These are phyloP conservation scores for Tachina grossa DNA, from an alignment of 2,888 invertebrate species.

Conservation along the genomic window DNA sequence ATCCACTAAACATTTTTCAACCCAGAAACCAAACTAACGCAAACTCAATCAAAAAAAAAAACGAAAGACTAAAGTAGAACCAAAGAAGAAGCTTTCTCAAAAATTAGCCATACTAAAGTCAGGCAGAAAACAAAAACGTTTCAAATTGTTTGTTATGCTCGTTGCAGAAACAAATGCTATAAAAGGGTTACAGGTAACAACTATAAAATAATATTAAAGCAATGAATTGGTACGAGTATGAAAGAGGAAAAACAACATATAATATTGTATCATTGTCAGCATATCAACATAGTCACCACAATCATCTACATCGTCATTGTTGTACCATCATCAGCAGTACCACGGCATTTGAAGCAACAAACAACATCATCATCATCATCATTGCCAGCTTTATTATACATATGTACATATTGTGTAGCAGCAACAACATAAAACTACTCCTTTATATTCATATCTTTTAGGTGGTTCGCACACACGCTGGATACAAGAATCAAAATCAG, in stretches of 20 bases:
- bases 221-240: slow-evolving; percentile 54
- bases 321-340: slow-evolving; percentile 72
- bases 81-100: slow-evolving; percentile 69
- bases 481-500: slow-evolving; percentile 45
- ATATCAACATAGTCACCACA: slow-evolving; percentile 71
- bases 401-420: slow-evolving; percentile 13
- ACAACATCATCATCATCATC: slow-evolving; percentile 24
- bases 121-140: slow-evolving; percentile 51
- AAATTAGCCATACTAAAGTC: slow-evolving; percentile 66
- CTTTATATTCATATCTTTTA: slow-evolving; percentile 43
- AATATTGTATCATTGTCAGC: slow-evolving; percentile 71
- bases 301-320: slow-evolving; percentile 76
- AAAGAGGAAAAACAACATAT: slow-evolving; percentile 45
- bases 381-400: slow-evolving; percentile 29
- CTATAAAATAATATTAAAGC: slow-evolving; percentile 52
- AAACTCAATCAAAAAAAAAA: slow-evolving; percentile 46
- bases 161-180: not conserved
- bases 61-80: slow-evolving; percentile 41
- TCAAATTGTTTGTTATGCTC: slow-evolving; percentile 51
- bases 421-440: slow-evolving; percentile 36
- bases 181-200: slow-evolving; percentile 65
- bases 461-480: slow-evolving; percentile 27
- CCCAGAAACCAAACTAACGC: slow-evolving; percentile 21
- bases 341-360: slow-evolving; percentile 38
- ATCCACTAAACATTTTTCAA: slow-evolving; percentile 19